phyloP scores from a whole-genome alignment of 1,140 invertebrate genomes.

The Pseudobourletiella spinata region DNA sequence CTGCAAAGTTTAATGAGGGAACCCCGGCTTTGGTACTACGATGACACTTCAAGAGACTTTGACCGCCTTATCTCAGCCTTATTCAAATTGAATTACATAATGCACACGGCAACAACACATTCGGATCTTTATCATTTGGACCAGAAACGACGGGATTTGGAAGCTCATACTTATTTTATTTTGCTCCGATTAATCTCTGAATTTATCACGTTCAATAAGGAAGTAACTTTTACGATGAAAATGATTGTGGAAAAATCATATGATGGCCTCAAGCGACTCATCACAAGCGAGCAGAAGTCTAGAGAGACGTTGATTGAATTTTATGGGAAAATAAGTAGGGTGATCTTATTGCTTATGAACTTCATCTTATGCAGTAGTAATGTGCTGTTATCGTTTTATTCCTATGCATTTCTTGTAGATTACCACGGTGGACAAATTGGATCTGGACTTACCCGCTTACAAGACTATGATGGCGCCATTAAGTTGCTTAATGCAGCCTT shows the following conservation, averaged over 20 bases:
- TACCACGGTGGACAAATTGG: slow-evolving; percentile 1
- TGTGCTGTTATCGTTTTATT: too few relatives aligned
- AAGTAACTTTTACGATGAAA: neutral
- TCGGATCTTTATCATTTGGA: neutral
- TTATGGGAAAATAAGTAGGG: neutral
- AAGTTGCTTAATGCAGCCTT: neutral
- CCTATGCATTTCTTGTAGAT: neutral
- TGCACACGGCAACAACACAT: neutral
- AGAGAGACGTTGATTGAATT: neutral
- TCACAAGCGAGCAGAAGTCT: neutral
- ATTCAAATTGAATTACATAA: neutral
- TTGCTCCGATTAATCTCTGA: neutral
- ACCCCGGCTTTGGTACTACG: neutral
- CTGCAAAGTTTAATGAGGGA: neutral
- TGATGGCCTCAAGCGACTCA: neutral
- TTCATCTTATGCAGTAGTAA: too few relatives aligned
- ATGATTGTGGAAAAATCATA: neutral
- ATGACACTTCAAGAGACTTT: neutral
- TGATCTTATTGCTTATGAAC: too few relatives aligned
- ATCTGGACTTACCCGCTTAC: neutral
- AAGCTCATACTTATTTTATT: neutral
- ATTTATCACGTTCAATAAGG: neutral
- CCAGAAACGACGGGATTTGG: neutral
- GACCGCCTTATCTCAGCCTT: neutral
- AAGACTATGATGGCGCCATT: neutral